Percentiles rank a stretch among this genome's conserved stretches.
Conservation (phyloP, 2,113 vertebrate genomes). For the Balaeniceps rex region DNA sequence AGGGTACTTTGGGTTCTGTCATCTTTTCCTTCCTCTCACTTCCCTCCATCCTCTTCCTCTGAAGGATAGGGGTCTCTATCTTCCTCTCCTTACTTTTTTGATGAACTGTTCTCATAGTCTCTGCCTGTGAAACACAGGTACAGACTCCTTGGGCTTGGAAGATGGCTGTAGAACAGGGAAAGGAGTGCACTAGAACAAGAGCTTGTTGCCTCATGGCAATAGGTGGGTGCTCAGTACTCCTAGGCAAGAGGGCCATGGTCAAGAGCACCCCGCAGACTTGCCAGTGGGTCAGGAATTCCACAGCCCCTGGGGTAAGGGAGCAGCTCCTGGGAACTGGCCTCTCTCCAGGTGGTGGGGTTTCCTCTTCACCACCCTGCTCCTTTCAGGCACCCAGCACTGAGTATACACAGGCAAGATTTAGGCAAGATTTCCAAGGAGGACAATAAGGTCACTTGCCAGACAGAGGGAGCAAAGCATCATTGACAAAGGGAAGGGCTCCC, state of each 20-base stretch:
- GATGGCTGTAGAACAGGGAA: not conserved
- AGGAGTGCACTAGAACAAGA: not conserved
- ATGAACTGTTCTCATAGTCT: not conserved
- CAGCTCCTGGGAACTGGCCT: not conserved
- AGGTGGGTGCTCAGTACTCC: no score
- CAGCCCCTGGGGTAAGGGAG: not conserved
- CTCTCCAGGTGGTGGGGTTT: not conserved
- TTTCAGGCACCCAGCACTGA: not conserved
- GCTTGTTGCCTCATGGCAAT: not conserved
- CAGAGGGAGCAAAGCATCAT: not conserved
- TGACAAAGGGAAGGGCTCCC: not conserved
- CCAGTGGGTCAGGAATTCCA: not conserved
- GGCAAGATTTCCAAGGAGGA: accelerated
- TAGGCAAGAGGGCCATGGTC: not conserved
- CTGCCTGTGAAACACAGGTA: not conserved
- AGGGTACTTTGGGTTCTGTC: not conserved
- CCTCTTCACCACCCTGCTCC: not conserved
- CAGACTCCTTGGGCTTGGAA: not conserved
- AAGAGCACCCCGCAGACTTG: not conserved
- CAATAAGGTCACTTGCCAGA: not conserved
- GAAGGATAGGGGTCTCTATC: no score
- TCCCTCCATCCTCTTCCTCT: not conserved
- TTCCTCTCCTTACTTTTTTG: not conserved
- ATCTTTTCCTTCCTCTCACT: not conserved
- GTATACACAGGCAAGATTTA: accelerated